Evolutionary conservation across 2,888 invertebrate genomes (phyloP), one percentile per base, ranked within the genome.

Genomic region (Caenorhabditis macrosperma): DNA sequence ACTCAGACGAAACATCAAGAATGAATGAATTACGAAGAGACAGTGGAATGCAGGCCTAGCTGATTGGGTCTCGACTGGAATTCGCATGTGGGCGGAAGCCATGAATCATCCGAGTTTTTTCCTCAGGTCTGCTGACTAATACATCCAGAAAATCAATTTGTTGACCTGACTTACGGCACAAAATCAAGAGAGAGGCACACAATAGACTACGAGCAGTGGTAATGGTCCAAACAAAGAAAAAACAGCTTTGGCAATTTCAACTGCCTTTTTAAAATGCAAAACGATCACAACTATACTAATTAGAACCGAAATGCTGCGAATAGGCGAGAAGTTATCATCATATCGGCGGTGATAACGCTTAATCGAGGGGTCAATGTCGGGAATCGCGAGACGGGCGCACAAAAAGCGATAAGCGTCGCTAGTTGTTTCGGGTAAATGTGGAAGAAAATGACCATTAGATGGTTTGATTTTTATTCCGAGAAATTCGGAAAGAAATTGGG

Each of bases 301-400:
- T 63, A 59, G 50, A 48, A 48, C 38, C 57, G 28, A 28, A n/a
- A 54, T 59, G 52, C 9, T 38, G 41, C 12, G 59, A 68, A 50
- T 60, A 64, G 48, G 64, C 54, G 72, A 64, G 12, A 38, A 72
- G 57, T 72, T 72, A 59, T 72, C 57, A 59, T 20, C 35, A 26
- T 28, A 4, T 55, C 33, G 35, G 6, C 26, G 12, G 12, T 28
- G 72, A 63, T 72, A 55, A 33, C 63, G 60, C 50, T 28, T 60
- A 28, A 69, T 17, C 35, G 48, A 50, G 41, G 26, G 60, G 60
- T 60, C 60, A 60, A 44, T 69, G 69, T 69, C 69, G 60, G 59
- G 44, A 69, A 60, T 26, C 35, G 68, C 50, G 41, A 10, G 60
- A 52, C 41, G 54, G 15, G 38, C 50, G 46, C 59, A 24, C 17